These are phyloP conservation scores for Chromobotia macracanthus DNA, from an alignment of 2,797 vertebrate species.

Conservation along the genomic window DNA sequence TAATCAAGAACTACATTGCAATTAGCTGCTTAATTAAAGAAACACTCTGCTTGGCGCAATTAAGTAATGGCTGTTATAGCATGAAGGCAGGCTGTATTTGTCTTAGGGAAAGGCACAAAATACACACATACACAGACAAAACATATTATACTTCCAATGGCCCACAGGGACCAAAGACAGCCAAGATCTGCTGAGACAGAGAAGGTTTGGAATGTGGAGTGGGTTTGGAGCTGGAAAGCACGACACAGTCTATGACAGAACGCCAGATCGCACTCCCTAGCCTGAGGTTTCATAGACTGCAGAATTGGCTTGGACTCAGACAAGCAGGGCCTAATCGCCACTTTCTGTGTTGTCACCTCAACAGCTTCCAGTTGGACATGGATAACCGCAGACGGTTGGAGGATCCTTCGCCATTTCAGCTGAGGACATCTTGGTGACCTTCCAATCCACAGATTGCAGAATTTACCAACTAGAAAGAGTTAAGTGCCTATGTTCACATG, in stretches of 20 bases:
- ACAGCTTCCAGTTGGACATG: conserved; percentile 78
- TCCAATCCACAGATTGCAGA: conserved; percentile 46
- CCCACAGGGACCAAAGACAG: conserved; percentile 76
- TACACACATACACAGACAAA: conserved; percentile 70
- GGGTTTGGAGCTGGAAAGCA: conserved; percentile 79
- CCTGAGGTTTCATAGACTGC: conserved; percentile 75
- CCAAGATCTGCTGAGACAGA: conserved; percentile 77
- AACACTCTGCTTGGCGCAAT: conserved; percentile 84
- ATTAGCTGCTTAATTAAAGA: conserved; percentile 99
- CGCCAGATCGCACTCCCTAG: conserved; percentile 76
- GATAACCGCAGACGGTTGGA: conserved; percentile 72
- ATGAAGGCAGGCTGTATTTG: conserved; percentile 82
- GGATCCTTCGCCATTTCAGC: conserved; percentile 73
- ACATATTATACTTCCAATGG: conserved; percentile 81
- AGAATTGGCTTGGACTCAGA: conserved; percentile 76
- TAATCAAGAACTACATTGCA: conserved; percentile 99
- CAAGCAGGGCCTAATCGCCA: conserved; percentile 75
- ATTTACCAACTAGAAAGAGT: background rate
- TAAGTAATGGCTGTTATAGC: conserved; percentile 87
- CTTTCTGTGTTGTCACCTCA: conserved; percentile 76
- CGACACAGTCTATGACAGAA: conserved; percentile 72
- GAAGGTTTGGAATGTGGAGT: conserved; percentile 50
- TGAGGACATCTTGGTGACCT: conserved; percentile 71
- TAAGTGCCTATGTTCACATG: background rate
- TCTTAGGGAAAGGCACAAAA: conserved; percentile 71